Evolutionary conservation across 1,140 invertebrate species (phyloP).

Genomic region (Drosophila orosa): DNA sequence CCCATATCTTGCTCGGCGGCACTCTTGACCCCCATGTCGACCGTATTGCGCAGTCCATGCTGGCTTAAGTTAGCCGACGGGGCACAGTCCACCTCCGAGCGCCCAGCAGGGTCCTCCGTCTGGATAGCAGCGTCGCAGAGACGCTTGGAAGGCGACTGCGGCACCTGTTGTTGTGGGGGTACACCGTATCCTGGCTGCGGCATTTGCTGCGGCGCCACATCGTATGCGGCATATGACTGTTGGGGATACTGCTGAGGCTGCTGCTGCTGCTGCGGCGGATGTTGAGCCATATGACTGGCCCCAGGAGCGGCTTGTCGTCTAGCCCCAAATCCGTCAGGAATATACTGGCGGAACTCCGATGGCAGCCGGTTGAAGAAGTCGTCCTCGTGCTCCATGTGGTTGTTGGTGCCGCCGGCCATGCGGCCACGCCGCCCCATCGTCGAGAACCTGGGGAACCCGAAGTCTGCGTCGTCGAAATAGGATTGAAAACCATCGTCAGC

Average conservation of each 20-base stretch:
- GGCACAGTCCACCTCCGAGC: constrained; percentile 71
- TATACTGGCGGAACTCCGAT: constrained; percentile 86
- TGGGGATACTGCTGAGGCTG: constrained; percentile 72
- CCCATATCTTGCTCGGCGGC: constrained; percentile 86
- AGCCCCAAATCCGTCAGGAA: constrained; percentile 85
- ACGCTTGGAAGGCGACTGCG: constrained; percentile 71
- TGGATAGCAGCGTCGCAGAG: constrained; percentile 85
- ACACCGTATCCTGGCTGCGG: constrained; percentile 61
- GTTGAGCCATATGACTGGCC: constrained; percentile 62
- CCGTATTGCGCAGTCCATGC: constrained; percentile 90
- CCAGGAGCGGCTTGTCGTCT: constrained; percentile 71
- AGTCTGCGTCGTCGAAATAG: constrained; percentile 84
- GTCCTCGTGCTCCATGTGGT: constrained; percentile 73
- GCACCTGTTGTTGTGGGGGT: constrained; percentile 66
- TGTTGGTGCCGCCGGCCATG: constrained; percentile 66
- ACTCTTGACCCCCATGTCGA: constrained; percentile 90
- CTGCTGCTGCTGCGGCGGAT: constrained; percentile 33
- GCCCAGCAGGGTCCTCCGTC: constrained; percentile 74
- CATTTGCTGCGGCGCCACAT: constrained; percentile 24
- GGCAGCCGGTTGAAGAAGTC: constrained; percentile 87
- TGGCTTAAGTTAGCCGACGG: constrained; percentile 86
- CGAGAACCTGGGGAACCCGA: constrained; percentile 81
- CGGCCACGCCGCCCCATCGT: constrained; percentile 70
- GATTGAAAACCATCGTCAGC: constrained; percentile 71
- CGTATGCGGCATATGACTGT: constrained; percentile 53